A percentile compares a stretch with the other conserved stretches of the same genome.
Conservation (phyloP, 2,888 invertebrate genomes). For the Calliphora vomitoria region DNA sequence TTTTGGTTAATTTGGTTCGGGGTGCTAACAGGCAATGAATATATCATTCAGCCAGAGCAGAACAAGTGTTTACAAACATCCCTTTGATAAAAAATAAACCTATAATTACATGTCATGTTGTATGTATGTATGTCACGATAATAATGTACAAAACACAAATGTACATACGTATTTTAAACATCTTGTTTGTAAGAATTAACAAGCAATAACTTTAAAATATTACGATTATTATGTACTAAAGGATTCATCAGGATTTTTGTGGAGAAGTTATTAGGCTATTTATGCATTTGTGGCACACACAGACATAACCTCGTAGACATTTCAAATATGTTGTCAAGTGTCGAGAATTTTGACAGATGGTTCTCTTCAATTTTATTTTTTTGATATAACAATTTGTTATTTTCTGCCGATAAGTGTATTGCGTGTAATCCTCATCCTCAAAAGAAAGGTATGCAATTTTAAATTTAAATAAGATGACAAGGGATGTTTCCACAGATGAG, state of each 20-base stretch:
- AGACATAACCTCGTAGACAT: conserved; percentile 37
- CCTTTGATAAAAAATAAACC: conserved; percentile 60
- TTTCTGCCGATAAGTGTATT: conserved; percentile 77
- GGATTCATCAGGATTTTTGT: conserved; percentile 70
- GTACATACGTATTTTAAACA: conserved; percentile 60
- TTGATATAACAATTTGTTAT: conserved; percentile 81
- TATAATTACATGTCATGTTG: conserved; percentile 62
- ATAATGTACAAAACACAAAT: conserved; percentile 39
- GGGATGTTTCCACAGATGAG: conserved; percentile 57
- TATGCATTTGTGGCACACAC: conserved; percentile 73
- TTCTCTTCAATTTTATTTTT: conserved; percentile 81
- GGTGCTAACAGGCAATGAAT: conserved; percentile 78
- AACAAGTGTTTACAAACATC: conserved; percentile 68
- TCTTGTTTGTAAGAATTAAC: conserved; percentile 57
- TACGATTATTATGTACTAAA: conserved; percentile 70
- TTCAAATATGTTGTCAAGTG: conserved; percentile 69
- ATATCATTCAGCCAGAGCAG: conserved; percentile 30
- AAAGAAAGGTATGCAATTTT: conserved; percentile 74
- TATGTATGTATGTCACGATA: conserved; percentile 45
- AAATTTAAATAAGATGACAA: conserved; percentile 78
- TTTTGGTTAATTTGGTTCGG: conserved; percentile 70
- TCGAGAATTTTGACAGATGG: conserved; percentile 84
- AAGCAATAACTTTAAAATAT: conserved; percentile 67
- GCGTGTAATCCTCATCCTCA: conserved; percentile 77
- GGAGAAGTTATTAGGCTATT: conserved; percentile 60